A percentile compares a stretch with the other conserved stretches of the same genome.
Evolutionary conservation across 2,888 invertebrate genomes (phyloP).

Genomic region (Spicauda simplicius): DNA sequence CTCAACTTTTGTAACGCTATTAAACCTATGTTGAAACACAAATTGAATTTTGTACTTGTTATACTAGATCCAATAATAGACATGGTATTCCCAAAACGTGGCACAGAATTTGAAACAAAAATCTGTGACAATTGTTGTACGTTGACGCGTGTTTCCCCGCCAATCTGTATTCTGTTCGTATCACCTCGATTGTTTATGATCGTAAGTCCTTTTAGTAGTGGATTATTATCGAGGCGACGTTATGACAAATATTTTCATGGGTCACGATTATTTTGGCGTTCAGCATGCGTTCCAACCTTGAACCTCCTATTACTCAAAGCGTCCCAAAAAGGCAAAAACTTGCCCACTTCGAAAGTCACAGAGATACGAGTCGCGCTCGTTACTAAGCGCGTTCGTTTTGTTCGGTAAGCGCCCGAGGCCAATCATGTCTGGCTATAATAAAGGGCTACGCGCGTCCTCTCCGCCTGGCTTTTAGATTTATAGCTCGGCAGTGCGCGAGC

Average conservation of each 20-base stretch:
- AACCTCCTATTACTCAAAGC: constrained; percentile 27
- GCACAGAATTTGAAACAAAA: constrained; percentile 52
- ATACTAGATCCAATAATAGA: constrained; percentile 15
- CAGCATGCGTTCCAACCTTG: constrained; percentile 20
- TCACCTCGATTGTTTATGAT: constrained; percentile 57
- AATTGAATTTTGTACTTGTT: background rate
- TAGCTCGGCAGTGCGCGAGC: constrained; percentile 58
- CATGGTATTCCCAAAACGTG: constrained; percentile 47
- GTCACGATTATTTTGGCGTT: constrained; percentile 9
- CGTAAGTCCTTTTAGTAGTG: constrained; percentile 34
- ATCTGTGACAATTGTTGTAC: constrained; percentile 52
- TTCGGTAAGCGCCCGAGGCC: constrained; percentile 74
- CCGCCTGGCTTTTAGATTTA: constrained; percentile 73
- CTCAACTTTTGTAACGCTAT: background rate
- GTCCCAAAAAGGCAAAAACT: constrained; percentile 59
- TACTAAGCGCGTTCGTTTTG: constrained; percentile 77
- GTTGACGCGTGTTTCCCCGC: constrained; percentile 67
- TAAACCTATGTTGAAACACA: background rate
- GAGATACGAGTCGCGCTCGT: constrained; percentile 66
- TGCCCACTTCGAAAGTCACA: constrained; percentile 60
- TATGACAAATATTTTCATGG: constrained; percentile 12
- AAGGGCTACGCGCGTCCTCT: constrained; percentile 77
- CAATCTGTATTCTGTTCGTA: constrained; percentile 66
- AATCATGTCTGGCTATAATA: constrained; percentile 82
- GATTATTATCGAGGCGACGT: constrained; percentile 5